These are phyloP conservation scores for Peromyscus polionotus DNA, from an alignment of 2,113 vertebrate species.

Conservation along the genomic window DNA sequence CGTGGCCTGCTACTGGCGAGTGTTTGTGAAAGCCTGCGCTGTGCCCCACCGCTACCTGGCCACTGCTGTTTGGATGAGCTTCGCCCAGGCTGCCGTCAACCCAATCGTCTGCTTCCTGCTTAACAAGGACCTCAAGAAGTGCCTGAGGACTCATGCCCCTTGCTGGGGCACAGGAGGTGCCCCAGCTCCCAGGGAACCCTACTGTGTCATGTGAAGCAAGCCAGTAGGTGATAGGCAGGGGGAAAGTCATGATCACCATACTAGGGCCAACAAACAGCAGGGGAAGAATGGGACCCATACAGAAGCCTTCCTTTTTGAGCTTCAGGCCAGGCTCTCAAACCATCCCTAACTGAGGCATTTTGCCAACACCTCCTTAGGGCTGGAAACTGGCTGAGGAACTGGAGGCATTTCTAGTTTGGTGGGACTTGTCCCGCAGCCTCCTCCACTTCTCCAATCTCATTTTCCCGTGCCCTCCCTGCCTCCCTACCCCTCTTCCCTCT, in stretches of 20 bases:
- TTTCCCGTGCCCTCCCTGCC: background rate
- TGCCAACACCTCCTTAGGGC: conserved; percentile 58
- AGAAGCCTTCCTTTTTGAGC: conserved; percentile 71
- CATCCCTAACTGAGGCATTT: conserved; percentile 62
- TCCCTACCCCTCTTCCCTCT: background rate
- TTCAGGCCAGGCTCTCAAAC: conserved; percentile 54
- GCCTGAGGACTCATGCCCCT: conserved; percentile 94
- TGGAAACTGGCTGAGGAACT: conserved; percentile 9
- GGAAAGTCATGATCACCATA: conserved; percentile 27
- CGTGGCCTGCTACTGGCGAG: conserved; percentile 97
- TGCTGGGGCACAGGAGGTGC: conserved; percentile 97
- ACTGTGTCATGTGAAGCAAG: conserved; percentile 94
- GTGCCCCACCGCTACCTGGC: conserved; percentile 95
- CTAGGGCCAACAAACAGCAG: conserved; percentile 35
- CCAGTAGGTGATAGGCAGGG: conserved; percentile 72
- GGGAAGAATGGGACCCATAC: conserved; percentile 1
- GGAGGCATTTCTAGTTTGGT: conserved; percentile 61
- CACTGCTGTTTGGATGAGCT: conserved; percentile 97
- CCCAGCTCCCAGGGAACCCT: conserved; percentile 95
- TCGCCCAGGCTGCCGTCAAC: conserved; percentile 96
- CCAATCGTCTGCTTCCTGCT: conserved; percentile 96
- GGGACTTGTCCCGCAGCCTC: conserved; percentile 56
- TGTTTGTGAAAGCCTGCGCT: conserved; percentile 94
- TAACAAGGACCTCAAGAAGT: conserved; percentile 97
- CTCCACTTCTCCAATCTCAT: conserved; percentile 61